Base-by-base conservation (phyloP, 2,797 vertebrate species). In the Phyllotis vaccarum region DNA sequence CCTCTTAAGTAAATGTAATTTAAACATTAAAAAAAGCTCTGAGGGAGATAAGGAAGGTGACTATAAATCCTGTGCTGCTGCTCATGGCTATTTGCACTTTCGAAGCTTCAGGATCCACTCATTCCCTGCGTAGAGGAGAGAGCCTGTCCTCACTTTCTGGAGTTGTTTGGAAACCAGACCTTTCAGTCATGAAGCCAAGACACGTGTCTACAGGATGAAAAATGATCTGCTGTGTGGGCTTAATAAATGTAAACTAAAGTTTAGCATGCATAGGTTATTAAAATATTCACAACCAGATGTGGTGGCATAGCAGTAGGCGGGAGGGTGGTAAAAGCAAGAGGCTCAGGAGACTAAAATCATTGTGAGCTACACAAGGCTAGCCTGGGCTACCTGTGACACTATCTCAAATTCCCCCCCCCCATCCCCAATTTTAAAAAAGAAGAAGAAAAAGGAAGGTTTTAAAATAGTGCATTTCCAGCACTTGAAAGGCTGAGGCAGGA, bases 91-190 rank as follows among this genome's bases (percentile, higher is more conserved):
- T 49, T 89, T 40, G 62, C 11, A 6, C 43, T n/a, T 60, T 76
- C 54, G 82, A 93, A 94, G 76, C 19, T 52, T 27, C 79, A 16
- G n/a, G 68, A n/a, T 17, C 83, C 66, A 16, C 60, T 92, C 93
- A 72, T 64, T 92, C 58, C 68, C 68, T 93, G 56, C 14, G 7
- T 21, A 74, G 80, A 82, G 60, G 90, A 95, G 64, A 89, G 58
- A 58, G 29, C 22, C n/a, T 56, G 24, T 54, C 16, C 29, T 70
- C 19, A 60, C 56, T 29, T 27, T 72, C 54, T 74, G 88, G 76
- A 12, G 37, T 52, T 70, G 24, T 6, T 60, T n/a, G 66, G 40
- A 27, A 1, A 66, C 14, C 2, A 0, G 74, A 56, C 22, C 60
- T 78, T 76, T 83, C 64, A 58, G 56, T 27, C 22, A 58, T 5